Evolutionary conservation across 2,888 invertebrate species (phyloP).

Genomic region (Luperina nickerlii): DNA sequence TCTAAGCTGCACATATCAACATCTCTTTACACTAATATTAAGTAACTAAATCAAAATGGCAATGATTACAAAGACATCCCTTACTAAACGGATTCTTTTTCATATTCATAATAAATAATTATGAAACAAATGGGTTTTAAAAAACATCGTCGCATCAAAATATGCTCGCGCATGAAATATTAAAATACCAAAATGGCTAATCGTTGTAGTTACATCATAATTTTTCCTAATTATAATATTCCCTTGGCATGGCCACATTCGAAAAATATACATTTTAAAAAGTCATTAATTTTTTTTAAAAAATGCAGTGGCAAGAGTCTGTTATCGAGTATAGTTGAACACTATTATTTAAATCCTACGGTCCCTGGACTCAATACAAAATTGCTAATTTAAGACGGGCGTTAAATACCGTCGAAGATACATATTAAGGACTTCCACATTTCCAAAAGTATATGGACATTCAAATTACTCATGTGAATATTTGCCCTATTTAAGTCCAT

Average conservation of each 20-base stretch:
- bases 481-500: neutral
- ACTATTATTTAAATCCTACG: constrained; percentile 8
- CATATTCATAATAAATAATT: constrained; percentile 61
- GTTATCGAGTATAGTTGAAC: constrained; percentile 33
- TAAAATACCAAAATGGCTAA: constrained; percentile 51
- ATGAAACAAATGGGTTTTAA: constrained; percentile 36
- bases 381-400: neutral
- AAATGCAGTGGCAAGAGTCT: constrained; percentile 69
- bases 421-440: neutral
- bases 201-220: constrained; percentile 57
- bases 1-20: constrained; percentile 74
- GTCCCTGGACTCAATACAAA: neutral
- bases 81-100: constrained; percentile 53
- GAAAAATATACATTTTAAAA: constrained; percentile 39
- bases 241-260: constrained; percentile 26
- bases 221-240: constrained; percentile 26
- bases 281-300: constrained; percentile 29
- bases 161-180: constrained; percentile 25
- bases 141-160: constrained; percentile 30
- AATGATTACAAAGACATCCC: constrained; percentile 77
- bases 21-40: constrained; percentile 68
- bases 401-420: neutral
- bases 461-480: neutral
- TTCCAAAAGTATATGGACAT: neutral
- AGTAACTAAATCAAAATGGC: constrained; percentile 83